phyloP scores from a whole-genome alignment of 2,888 invertebrate genomes.

The Biston betularia region DNA sequence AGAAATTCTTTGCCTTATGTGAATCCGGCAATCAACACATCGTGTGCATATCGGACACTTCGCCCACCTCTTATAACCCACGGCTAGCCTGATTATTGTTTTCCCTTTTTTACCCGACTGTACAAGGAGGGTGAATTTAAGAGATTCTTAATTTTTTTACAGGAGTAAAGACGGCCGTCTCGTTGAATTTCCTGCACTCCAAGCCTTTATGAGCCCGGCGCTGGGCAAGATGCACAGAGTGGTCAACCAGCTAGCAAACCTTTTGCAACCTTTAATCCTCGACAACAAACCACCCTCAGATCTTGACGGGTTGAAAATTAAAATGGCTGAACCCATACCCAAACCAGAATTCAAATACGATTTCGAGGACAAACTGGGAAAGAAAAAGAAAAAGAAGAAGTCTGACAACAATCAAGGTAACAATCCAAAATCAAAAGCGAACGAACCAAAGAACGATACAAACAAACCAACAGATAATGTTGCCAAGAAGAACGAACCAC shows the following conservation, averaged over 20 bases:
- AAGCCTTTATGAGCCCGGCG: constrained; percentile 46
- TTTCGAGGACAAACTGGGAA: constrained; percentile 40
- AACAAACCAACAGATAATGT: background rate
- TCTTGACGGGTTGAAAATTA: background rate
- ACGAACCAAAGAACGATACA: constrained; percentile 5
- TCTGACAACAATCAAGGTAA: constrained; percentile 26
- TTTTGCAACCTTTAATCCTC: constrained; percentile 53
- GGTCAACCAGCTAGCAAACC: constrained; percentile 57
- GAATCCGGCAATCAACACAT: no score
- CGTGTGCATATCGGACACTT: no score
- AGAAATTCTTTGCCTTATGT: no score
- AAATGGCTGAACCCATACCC: background rate
- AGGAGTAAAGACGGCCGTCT: constrained; percentile 57
- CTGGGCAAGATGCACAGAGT: constrained; percentile 63
- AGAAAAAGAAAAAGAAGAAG: constrained; percentile 30
- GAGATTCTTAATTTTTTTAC: constrained; percentile 36
- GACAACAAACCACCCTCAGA: constrained; percentile 19
- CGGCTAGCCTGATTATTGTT: no score
- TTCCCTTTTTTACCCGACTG: no score
- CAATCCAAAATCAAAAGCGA: constrained; percentile 5
- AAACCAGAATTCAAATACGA: constrained; percentile 35
- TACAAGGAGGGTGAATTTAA: background rate
- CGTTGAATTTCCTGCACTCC: constrained; percentile 48
- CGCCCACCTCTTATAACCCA: no score
- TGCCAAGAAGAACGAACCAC: constrained; percentile 1